Conservation (phyloP, 2,797 vertebrate species). For the Phoebastria nigripes region DNA sequence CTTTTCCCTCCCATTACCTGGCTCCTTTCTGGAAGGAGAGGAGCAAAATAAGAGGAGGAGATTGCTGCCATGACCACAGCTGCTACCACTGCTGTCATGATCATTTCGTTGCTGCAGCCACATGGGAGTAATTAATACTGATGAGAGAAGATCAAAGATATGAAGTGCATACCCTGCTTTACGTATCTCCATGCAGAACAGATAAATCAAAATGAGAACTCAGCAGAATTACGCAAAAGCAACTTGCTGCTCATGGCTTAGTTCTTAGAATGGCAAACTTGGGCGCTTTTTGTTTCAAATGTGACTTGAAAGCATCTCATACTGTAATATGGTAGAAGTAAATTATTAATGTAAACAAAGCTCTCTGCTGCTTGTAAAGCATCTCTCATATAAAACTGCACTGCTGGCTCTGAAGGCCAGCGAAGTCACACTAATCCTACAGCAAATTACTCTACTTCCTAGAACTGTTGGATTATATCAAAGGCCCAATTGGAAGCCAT, state of each 20-base stretch:
- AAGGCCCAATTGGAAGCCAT: background rate
- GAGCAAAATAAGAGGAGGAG: background rate
- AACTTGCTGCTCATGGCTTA: background rate
- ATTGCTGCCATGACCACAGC: background rate
- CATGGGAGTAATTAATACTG: conserved; percentile 27
- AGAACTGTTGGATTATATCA: background rate
- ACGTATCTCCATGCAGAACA: background rate
- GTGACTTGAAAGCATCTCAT: background rate
- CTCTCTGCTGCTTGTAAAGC: background rate
- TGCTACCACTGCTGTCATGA: background rate
- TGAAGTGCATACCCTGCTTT: background rate
- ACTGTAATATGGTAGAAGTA: background rate
- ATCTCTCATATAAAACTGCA: background rate
- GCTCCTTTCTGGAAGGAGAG: background rate
- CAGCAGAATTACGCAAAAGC: background rate
- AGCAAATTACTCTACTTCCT: background rate
- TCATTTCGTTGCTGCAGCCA: background rate
- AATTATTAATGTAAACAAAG: background rate
- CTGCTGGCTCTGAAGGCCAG: background rate
- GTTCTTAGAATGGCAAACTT: background rate
- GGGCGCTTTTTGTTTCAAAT: background rate
- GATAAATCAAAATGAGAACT: background rate
- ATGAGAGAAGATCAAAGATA: background rate
- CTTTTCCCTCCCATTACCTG: background rate
- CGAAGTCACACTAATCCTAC: background rate